Evolutionary conservation across 1,140 invertebrate genomes (phyloP).

Genomic region (Bicyclus anynana): DNA sequence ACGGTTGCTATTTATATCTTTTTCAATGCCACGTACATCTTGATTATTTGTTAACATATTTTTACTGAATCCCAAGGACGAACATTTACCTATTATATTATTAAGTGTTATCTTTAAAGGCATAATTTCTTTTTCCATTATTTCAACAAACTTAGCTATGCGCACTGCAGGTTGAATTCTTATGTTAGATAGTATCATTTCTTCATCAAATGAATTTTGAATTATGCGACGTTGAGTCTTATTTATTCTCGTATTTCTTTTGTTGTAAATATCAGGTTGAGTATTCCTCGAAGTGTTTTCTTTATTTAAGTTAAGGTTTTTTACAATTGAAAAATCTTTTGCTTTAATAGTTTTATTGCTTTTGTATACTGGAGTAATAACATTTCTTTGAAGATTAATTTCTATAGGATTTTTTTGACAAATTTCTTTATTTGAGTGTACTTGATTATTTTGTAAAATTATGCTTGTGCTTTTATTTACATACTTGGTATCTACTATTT

Average conservation of each 20-base stretch:
- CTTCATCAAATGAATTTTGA: neutral
- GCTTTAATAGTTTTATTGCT: conserved; percentile 3
- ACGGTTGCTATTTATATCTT: conserved; percentile 46
- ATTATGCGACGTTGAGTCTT: neutral
- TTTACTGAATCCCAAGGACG: conserved; percentile 32
- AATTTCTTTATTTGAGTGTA: neutral
- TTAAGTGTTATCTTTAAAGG: conserved; percentile 48
- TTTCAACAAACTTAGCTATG: conserved; percentile 37
- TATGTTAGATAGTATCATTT: neutral
- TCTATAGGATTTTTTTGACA: neutral
- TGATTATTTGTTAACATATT: conserved; percentile 2
- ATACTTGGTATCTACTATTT: neutral
- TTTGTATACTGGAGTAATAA: conserved; percentile 20
- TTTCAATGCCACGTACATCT: conserved; percentile 6
- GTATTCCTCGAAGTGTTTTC: neutral
- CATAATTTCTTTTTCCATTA: conserved; percentile 50
- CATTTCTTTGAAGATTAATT: neutral
- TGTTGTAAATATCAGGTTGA: neutral
- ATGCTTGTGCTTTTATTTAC: neutral
- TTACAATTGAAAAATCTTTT: neutral
- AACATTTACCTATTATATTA: conserved; percentile 48
- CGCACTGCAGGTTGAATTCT: conserved; percentile 32
- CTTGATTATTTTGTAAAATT: neutral
- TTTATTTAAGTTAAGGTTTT: no score
- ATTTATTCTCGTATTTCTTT: neutral